phyloP scores from a whole-genome alignment of 2,113 vertebrate species.

The Phodopus roborovskii region DNA sequence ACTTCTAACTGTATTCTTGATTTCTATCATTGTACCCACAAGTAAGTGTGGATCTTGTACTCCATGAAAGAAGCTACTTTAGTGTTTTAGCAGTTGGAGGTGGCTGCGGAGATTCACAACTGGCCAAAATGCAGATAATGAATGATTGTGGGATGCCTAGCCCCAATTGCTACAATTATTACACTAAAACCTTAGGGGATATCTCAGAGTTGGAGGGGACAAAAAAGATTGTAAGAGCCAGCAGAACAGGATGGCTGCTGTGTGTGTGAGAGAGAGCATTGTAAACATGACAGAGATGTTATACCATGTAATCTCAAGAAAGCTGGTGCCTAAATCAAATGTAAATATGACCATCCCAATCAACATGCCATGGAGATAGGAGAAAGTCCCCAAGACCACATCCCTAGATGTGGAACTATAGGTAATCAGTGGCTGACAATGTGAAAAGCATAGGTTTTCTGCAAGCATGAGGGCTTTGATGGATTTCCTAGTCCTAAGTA shows the following conservation, averaged over 20 bases:
- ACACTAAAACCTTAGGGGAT: not conserved
- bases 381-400: not conserved
- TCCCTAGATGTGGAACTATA: not conserved
- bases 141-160: not conserved
- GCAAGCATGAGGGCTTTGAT: not conserved
- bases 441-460: not conserved
- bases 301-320: not conserved
- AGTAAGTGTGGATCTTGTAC: not conserved
- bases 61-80: not conserved
- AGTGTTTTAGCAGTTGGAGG: not conserved
- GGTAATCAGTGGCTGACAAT: not conserved
- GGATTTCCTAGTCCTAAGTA: not conserved
- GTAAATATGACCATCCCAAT: not conserved
- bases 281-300: not conserved
- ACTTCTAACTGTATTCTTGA: not conserved
- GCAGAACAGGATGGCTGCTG: not conserved
- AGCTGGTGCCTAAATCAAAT: not conserved
- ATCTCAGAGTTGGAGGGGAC: not conserved
- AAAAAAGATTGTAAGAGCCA: not conserved
- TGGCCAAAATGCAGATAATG: not conserved
- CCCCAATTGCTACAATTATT: not conserved
- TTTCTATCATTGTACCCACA: not conserved
- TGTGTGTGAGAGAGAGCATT: not conserved
- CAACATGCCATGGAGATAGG: not conserved
- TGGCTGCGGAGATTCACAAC: not conserved